These are phyloP conservation scores for Rotaria macrura DNA, from an alignment of 2,888 invertebrate species.

Conservation along the genomic window DNA sequence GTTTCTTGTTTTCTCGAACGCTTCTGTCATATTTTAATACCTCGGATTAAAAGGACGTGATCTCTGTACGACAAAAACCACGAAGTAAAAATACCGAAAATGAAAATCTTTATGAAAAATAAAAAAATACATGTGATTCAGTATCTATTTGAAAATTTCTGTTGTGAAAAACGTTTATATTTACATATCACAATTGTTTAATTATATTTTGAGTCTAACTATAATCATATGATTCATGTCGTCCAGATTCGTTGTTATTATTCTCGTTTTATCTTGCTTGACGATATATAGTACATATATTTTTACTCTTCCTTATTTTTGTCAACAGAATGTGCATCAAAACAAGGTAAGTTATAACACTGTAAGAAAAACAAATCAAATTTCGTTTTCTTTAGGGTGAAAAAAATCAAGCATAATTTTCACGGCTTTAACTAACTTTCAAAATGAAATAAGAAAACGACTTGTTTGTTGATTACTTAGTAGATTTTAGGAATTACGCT, in stretches of 20 bases:
- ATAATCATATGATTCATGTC: not conserved
- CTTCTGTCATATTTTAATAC: not conserved
- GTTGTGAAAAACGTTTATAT: not conserved
- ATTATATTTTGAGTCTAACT: not conserved
- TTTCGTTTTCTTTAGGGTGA: not conserved
- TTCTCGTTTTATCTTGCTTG: not conserved
- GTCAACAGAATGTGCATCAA: not conserved
- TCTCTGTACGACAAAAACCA: not conserved
- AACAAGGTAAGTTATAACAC: not conserved
- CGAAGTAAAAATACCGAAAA: not conserved
- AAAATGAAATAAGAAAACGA: too few relatives aligned
- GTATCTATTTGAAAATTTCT: not conserved
- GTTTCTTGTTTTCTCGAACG: not conserved
- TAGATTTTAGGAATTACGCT: too few relatives aligned
- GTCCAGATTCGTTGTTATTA: not conserved
- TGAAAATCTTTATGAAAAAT: not conserved
- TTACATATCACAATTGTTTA: not conserved
- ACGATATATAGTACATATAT: not conserved
- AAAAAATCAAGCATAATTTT: too few relatives aligned
- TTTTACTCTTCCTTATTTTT: not conserved
- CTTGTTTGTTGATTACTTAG: too few relatives aligned
- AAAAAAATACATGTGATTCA: not conserved
- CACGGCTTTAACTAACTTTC: too few relatives aligned
- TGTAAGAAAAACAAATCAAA: not conserved
- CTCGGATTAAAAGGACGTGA: not conserved